Evolutionary conservation across 2,113 vertebrate genomes (phyloP), one percentile per base, ranked within the genome.

Genomic region (Mola mola): DNA sequence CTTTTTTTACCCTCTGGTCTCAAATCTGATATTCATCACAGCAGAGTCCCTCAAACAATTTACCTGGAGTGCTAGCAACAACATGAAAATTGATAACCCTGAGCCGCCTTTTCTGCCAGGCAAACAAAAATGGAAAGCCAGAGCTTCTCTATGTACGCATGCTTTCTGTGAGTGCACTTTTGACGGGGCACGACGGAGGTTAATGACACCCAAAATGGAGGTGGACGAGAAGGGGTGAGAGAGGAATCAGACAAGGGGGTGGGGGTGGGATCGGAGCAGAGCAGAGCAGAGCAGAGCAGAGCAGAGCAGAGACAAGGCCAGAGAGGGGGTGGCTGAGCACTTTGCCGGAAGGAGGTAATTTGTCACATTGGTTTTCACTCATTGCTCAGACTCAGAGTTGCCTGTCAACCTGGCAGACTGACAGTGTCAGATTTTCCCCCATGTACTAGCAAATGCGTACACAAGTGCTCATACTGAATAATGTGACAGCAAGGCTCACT

Each of bases 21-120:
- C 84, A 85, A 91, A 93, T 93, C 91, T 93, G 90, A 92, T 94
- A 93, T 94, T 95, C 91, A 91, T 95, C 93, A 93, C 72, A 81
- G 90, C 90, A 89, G 77, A 91, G 88, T 91, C 83, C 65, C 93
- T 94, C 92, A 89, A 92, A 94, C 93, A 91, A 92, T 94, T 94
- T 94, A 94, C 94, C 93, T 92, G 92, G 89, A 94, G 93, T 88
- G 87, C 83, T 85, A 65, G 72, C 84, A 92, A 91, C 94, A 92
- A 91, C 94, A 92, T 82, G 19, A 53, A 90, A 94, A 96, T 96
- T 95, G 67, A 96, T 97, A 94, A 85, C 82, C 81, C 85, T 84
- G 91, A 92, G 92, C 88, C 86, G 82, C 83, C 81, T 13, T 93
- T 96, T 94, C 87, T 94, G 93, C 94, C 91, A 85, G 91, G 90